These are phyloP conservation scores for Eremophila alpestris DNA, from an alignment of 2,797 vertebrate species.

Conservation along the genomic window DNA sequence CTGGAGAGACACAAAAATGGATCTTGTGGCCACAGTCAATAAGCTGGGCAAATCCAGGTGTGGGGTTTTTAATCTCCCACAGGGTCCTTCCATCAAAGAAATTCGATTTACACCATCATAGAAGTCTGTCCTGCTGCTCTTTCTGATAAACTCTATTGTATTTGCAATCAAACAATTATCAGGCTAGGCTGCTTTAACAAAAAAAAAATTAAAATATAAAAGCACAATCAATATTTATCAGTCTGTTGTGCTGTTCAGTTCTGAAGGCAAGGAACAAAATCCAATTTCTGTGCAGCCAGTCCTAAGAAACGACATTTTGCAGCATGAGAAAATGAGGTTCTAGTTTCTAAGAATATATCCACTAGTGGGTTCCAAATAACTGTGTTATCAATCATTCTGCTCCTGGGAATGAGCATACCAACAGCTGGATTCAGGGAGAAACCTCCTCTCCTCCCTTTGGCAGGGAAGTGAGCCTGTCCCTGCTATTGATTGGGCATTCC, in stretches of 20 bases:
- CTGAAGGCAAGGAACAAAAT: slow-evolving; percentile 27
- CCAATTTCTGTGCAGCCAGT: neutral
- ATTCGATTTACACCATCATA: neutral
- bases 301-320: slow-evolving; percentile 30
- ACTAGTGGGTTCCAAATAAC: slow-evolving; percentile 17
- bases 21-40: neutral
- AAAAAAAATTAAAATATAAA: neutral
- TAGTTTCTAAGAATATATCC: slow-evolving; percentile 42
- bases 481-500: neutral
- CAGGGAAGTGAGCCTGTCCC: neutral
- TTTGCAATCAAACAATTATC: neutral
- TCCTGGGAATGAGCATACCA: neutral
- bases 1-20: neutral
- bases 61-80: neutral
- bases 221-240: slow-evolving; percentile 20
- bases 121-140: neutral
- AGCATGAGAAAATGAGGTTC: slow-evolving; percentile 38
- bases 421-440: slow-evolving; percentile 23
- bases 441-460: neutral
- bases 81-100: neutral
- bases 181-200: neutral
- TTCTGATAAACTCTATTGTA: neutral
- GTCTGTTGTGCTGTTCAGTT: neutral
- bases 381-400: slow-evolving; percentile 43
- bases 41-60: neutral